Conservation (phyloP, 2,888 invertebrate genomes). For the Onthophagus sagittarius region DNA sequence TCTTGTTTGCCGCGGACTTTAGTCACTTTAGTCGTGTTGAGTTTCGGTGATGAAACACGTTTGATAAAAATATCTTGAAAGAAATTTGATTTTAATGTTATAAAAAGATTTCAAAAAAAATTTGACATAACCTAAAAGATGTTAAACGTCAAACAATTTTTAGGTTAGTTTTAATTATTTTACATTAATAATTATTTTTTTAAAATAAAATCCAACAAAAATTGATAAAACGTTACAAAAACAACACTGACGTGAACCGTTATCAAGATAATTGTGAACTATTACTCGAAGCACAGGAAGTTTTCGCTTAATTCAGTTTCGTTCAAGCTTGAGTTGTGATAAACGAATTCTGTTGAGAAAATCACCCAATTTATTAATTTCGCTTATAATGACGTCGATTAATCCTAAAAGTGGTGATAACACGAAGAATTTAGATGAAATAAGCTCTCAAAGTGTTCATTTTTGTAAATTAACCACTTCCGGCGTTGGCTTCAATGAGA, state of each 20-base stretch:
- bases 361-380: not conserved
- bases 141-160: conserved; percentile 20
- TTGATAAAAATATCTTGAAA: too few relatives aligned
- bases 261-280: not conserved
- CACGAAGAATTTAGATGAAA: too few relatives aligned
- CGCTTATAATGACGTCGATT: not conserved
- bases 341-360: not conserved
- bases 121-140: conserved; percentile 30
- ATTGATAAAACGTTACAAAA: not conserved
- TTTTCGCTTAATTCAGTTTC: not conserved
- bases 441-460: too few relatives aligned
- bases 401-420: not conserved
- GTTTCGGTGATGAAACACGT: too few relatives aligned
- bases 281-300: not conserved
- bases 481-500: not conserved
- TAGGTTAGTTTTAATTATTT: not conserved
- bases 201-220: not conserved
- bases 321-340: not conserved
- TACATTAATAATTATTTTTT: not conserved
- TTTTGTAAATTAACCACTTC: not conserved
- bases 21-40: too few relatives aligned
- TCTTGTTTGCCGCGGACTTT: too few relatives aligned
- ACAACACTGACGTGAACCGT: not conserved
- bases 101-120: too few relatives aligned
- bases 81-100: too few relatives aligned